phyloP scores from a whole-genome alignment of 2,797 vertebrate genomes.

The Enteromius radiatus region DNA sequence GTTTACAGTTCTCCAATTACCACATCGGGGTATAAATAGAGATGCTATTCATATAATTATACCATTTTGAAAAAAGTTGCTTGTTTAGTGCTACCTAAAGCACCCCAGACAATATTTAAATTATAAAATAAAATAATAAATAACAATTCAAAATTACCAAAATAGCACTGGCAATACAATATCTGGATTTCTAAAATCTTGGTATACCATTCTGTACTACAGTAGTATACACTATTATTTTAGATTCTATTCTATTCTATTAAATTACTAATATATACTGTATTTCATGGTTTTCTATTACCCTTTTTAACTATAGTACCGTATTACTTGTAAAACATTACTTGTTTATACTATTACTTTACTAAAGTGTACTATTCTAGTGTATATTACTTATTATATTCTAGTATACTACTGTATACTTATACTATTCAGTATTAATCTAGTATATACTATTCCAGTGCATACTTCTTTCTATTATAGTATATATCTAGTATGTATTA shows the following conservation, averaged over 20 bases:
- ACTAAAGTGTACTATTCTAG: not conserved
- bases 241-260: not conserved
- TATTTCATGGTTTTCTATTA: not conserved
- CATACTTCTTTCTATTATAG: not conserved
- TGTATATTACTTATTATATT: not conserved
- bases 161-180: not conserved
- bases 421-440: not conserved
- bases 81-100: conserved; percentile 7
- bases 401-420: not conserved
- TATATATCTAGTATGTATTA: not conserved
- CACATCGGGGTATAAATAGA: conserved; percentile 31
- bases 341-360: not conserved
- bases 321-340: not conserved
- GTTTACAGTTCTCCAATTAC: conserved; percentile 27
- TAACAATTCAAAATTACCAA: not conserved
- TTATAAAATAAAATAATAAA: not conserved
- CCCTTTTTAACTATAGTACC: not conserved
- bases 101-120: not conserved
- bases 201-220: not conserved
- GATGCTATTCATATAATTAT: conserved; percentile 16
- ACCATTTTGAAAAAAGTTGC: conserved; percentile 21
- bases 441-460: not conserved
- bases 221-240: not conserved
- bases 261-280: too few relatives aligned
- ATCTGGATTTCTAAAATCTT: not conserved